phyloP scores from a whole-genome alignment of 2,797 vertebrate genomes.

The Schizopygopsis pylzovi region DNA sequence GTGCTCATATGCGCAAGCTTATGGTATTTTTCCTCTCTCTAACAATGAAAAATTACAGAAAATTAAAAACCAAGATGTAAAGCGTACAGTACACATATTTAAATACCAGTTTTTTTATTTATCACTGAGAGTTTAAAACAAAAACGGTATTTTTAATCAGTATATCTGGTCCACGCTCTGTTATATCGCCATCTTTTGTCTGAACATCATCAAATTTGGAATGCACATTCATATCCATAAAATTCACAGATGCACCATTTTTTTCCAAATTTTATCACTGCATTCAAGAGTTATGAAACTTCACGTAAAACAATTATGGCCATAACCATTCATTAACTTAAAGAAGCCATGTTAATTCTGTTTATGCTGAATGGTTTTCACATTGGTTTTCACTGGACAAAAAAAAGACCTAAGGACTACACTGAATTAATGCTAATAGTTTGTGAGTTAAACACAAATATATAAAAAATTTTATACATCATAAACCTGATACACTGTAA shows the following conservation, averaged over 20 bases:
- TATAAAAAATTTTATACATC: not conserved
- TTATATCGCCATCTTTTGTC: not conserved
- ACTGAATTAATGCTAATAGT: not conserved
- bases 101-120: not conserved
- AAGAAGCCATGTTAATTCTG: not conserved
- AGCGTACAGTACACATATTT: not conserved
- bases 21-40: not conserved
- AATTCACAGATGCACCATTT: not conserved
- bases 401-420: not conserved
- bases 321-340: not conserved
- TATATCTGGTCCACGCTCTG: not conserved
- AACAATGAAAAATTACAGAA: not conserved
- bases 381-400: not conserved
- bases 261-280: not conserved
- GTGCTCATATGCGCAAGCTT: not conserved
- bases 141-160: not conserved
- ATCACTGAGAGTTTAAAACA: not conserved
- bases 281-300: not conserved
- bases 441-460: not conserved
- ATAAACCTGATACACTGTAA: not conserved
- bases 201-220: not conserved
- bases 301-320: not conserved
- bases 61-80: not conserved
- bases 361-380: not conserved
- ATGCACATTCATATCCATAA: not conserved